Conservation (phyloP, 2,888 invertebrate species). For the Limnephilus marmoratus region DNA sequence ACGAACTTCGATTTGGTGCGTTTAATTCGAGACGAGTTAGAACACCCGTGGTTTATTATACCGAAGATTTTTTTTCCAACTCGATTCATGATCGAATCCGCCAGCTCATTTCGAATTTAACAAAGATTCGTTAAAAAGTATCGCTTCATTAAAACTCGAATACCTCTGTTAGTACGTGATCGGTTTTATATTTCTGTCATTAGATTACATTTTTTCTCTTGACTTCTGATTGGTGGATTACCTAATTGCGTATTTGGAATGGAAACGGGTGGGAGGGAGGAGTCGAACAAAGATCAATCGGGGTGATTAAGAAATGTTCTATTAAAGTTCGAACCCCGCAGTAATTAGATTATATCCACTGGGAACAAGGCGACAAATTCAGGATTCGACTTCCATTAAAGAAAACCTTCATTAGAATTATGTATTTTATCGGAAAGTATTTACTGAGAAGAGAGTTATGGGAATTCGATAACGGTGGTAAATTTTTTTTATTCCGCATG, state of each 20-base stretch:
- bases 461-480: background rate
- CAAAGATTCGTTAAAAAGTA: background rate
- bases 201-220: background rate
- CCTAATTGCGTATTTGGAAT: background rate
- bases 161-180: background rate
- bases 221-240: background rate
- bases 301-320: background rate
- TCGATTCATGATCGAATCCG: background rate
- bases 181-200: background rate
- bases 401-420: background rate
- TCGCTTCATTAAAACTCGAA: background rate
- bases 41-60: too few species aligned
- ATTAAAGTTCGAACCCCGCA: background rate
- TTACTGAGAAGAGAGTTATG: background rate
- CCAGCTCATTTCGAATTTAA: background rate
- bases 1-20: background rate
- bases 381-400: background rate
- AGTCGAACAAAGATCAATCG: background rate
- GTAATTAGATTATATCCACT: background rate
- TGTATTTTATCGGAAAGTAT: background rate
- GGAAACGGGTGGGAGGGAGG: background rate
- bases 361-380: background rate
- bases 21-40: background rate
- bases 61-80: background rate
- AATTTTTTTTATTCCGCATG: background rate